Evolutionary conservation across 2,797 vertebrate species (phyloP), one percentile per base, ranked within the genome.

Genomic region (Argyrosomus regius): DNA sequence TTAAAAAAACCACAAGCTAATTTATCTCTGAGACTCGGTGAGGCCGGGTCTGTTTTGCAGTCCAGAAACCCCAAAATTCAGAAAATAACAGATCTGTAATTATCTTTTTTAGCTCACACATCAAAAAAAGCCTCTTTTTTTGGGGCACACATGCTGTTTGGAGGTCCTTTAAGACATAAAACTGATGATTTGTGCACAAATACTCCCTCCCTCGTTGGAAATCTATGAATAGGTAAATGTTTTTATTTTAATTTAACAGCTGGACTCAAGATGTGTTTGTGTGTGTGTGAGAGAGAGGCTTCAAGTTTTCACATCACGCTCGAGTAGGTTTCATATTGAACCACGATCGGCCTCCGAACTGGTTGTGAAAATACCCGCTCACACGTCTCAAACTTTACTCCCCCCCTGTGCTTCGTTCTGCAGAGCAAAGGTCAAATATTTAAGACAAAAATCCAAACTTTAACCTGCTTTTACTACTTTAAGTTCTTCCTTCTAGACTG

Each of bases 51-150:
- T 58, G 75, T 72, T 88, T 73, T 54, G 26, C 66, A 60, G 70
- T 52, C 60, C 75, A 77, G 75, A 84, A 79, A 84, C 70, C 81
- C 68, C 80, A 84, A 48, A 84, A 84, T 85, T 78, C 81, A 89
- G 81, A 87, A 86, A 86, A 85, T 74, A 89, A 84, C 82, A 56
- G 50, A 72, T 89, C 84, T 91, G 89, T 90, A 88, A 91, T 91
- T 88, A 89, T 87, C 59, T 78, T 80, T 62, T 6, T 62, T 6
- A 48, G 53, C 43, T 79, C 73, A 79, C 65, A 80, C 73, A 87
- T 76, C 24, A 81, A 86, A 81, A 81, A 50, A 28, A 76, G 24
- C 7, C 4, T 39, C 41, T 52, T 79, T 57, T 77, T 70, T 31
- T 65, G 35, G 35, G 35, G 61, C 53, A 50, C 20, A 61, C 45